Base-by-base conservation (phyloP, 2,888 invertebrate genomes). In the Panzeria rudis region DNA sequence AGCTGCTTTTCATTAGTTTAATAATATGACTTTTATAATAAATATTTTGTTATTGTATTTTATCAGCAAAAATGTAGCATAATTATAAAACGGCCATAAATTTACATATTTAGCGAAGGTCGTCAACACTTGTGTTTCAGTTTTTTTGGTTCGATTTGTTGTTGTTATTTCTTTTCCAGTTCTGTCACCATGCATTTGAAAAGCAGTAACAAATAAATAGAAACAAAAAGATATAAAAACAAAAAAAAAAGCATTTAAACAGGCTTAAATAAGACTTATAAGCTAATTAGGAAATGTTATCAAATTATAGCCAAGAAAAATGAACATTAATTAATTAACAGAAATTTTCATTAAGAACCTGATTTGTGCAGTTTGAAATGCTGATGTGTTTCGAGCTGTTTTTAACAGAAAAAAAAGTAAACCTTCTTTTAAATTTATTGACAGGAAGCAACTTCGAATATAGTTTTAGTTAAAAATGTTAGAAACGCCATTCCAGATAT, bases 71-170 rank as follows among this genome's bases (percentile, higher is more conserved):
- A 79, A 54, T 89, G 88, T 89, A 88, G 89, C 89, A 90, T 89
- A 90, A 90, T 89, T 90, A 90, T 35, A 89, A 88, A 75, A 87
- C 88, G 88, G 87, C 89, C 87, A 90, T 90, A 89, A 90, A 90
- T 90, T 89, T 90, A 76, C 76, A 83, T 83, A 79, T 86, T 84
- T 88, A 88, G 87, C 87, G 87, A 89, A 89, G 81, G 89, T 88
- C 83, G 81, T 81, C 83, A 83, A 81, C 83, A 83, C 81, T 86
- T 80, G 80, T 81, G 64, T 68, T 54, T 72, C 6, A 50, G 25
- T 59, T 59, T 52, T 35, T 62, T 29, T n/a, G 41, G 13, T 61
- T 29, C n/a, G 41, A n/a, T 8, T 15, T 41, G 29, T 64, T 73
- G 38, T 25, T 41, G 15, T n/a, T n/a, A n/a, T n/a, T 64, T 20